Evolutionary conservation across 1,140 invertebrate genomes (phyloP).

Genomic region (Drosophila navojoa): DNA sequence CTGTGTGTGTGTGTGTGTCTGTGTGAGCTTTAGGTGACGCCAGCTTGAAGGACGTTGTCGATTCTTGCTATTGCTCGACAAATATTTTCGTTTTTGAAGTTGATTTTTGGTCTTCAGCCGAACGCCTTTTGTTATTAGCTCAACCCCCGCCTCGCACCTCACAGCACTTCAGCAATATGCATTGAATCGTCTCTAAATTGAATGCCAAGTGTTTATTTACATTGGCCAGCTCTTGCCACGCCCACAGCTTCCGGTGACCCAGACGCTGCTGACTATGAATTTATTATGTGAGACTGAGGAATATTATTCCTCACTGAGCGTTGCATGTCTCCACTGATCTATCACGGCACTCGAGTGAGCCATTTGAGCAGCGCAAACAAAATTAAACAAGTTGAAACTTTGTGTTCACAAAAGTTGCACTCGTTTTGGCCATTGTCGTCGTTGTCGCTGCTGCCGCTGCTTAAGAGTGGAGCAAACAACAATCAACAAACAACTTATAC

Average conservation of each 20-base stretch:
- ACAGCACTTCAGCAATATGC: conserved; percentile 46
- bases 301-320: conserved; percentile 56
- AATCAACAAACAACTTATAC: neutral
- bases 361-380: conserved; percentile 66
- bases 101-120: conserved; percentile 74
- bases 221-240: conserved; percentile 60
- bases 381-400: conserved; percentile 61
- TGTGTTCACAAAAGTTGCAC: conserved; percentile 37
- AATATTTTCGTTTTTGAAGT: conserved; percentile 81
- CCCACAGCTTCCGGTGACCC: conserved; percentile 1
- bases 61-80: conserved; percentile 61
- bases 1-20: conserved; percentile 24
- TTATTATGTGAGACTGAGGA: conserved; percentile 69
- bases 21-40: conserved; percentile 27
- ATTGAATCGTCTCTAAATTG: conserved; percentile 75
- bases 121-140: conserved; percentile 75
- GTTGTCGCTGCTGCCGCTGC: neutral
- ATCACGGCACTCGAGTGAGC: conserved; percentile 50
- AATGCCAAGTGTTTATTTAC: conserved; percentile 79
- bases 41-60: conserved; percentile 32
- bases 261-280: conserved; percentile 14
- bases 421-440: conserved; percentile 22
- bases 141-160: conserved; percentile 36
- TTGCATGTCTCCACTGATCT: conserved; percentile 36
- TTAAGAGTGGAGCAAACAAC: neutral